Evolutionary conservation across 2,888 invertebrate genomes (phyloP), one percentile per base, ranked within the genome.

Genomic region (Eilema griseolum): DNA sequence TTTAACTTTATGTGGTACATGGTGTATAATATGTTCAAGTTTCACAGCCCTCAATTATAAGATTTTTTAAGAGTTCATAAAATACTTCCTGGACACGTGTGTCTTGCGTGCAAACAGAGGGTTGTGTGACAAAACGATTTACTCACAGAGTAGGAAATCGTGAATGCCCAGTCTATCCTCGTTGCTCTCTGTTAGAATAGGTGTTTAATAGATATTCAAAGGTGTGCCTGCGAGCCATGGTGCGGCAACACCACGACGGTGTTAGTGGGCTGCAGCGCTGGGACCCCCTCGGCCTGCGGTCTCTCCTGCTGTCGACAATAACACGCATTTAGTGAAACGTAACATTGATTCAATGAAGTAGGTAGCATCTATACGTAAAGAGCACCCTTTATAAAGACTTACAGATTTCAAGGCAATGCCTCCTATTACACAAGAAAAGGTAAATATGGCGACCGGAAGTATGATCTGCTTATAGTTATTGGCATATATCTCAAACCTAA

Each of bases 181-280:
- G 77, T 65, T 72, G 81, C 80, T 70, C 64, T 74, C 70, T 71
- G 71, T 70, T 61, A n/a, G 23, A 52, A 60, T 46, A 12, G 8
- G 56, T 60, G 57, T 59, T 59, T 52, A 67, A 61, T 72, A 59
- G 89, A 89, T 90, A 90, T 90, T 93, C 90, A 94, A 73, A 94
- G 94, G 80, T 89, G 89, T 5, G 92, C 90, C 76, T 91, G 92
- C 20, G 83, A 66, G 69, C 90, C 91, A 5, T 80, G 84, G 72
- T 88, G 90, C 1, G 93, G 90, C 79, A 94, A 76, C 77, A 93
- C 88, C 67, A 94, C 93, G 74, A 94, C 88, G 8, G 93, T 93
- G 82, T 90, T 82, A 66, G 86, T 85, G 69, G 84, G 61, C 69
- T 77, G 75, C 61, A 77, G 76, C 41, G 41, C 23, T 76, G 76